These are phyloP conservation scores for Malurus elegans DNA, from an alignment of 2,113 vertebrate species.

Conservation along the genomic window DNA sequence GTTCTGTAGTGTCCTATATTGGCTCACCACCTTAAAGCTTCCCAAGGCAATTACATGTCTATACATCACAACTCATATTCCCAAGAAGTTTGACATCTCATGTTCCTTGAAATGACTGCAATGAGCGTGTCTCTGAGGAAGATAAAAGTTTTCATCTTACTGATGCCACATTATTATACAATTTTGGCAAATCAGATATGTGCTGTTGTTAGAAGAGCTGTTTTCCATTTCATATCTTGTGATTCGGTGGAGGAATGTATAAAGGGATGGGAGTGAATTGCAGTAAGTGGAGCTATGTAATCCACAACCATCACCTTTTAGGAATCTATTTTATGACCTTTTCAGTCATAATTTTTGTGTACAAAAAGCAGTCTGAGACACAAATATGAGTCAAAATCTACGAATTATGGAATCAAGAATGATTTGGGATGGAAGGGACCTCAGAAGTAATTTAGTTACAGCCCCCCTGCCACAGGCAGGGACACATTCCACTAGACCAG, in stretches of 20 bases:
- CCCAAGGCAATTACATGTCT: slow-evolving; percentile 46
- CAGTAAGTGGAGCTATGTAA: not conserved
- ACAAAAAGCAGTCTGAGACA: not conserved
- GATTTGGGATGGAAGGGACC: not conserved
- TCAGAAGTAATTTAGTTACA: not conserved
- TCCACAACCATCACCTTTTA: not conserved
- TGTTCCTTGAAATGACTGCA: slow-evolving; percentile 43
- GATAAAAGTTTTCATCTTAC: slow-evolving; percentile 45
- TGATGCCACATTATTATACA: slow-evolving; percentile 8
- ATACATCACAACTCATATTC: slow-evolving; percentile 44
- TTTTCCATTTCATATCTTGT: not conserved
- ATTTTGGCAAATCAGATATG: slow-evolving; percentile 49
- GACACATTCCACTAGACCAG: not conserved
- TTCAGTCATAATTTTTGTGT: not conserved
- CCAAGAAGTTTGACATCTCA: slow-evolving; percentile 39
- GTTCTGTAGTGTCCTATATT: not conserved
- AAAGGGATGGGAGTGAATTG: not conserved
- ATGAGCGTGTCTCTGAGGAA: slow-evolving; percentile 24
- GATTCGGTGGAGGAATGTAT: not conserved
- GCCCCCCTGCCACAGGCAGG: rapidly evolving
- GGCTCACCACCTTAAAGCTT: slow-evolving; percentile 20
- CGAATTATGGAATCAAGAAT: not conserved
- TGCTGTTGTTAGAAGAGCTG: slow-evolving; percentile 41
- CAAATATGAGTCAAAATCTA: not conserved
- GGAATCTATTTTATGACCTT: not conserved